These are phyloP conservation scores for Troides oblongomaculatus DNA, from an alignment of 2,888 invertebrate genomes.

Conservation along the genomic window DNA sequence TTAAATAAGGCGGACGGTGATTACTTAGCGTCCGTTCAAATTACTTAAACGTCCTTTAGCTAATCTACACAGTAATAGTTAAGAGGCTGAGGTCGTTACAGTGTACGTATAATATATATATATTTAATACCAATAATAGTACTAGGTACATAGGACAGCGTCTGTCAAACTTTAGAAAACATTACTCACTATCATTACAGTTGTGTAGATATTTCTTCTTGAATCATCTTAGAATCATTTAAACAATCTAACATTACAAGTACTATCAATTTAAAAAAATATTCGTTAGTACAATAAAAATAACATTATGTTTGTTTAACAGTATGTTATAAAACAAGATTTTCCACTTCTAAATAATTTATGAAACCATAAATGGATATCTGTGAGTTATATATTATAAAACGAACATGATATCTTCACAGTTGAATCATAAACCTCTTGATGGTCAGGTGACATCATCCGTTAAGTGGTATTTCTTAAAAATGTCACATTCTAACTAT, in stretches of 20 bases:
- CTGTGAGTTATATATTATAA: slow-evolving; percentile 8
- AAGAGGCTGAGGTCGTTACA: slow-evolving; percentile 28
- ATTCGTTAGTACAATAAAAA: too few species aligned
- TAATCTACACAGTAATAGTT: slow-evolving; percentile 46
- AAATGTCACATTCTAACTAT: not conserved
- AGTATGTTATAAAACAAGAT: not conserved
- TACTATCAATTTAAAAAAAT: too few species aligned
- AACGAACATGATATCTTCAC: not conserved
- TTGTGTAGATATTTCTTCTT: too few species aligned
- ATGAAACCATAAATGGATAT: slow-evolving; percentile 18
- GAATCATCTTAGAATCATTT: too few species aligned
- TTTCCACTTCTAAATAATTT: slow-evolving; percentile 22
- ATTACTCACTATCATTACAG: too few species aligned
- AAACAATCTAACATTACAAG: too few species aligned
- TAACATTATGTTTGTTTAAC: not conserved
- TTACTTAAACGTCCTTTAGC: slow-evolving; percentile 46
- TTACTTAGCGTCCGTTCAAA: slow-evolving; percentile 40
- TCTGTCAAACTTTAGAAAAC: not conserved
- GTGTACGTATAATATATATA: slow-evolving; percentile 9
- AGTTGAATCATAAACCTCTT: slow-evolving; percentile 15
- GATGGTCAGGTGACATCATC: slow-evolving; percentile 12
- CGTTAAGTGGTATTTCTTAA: slow-evolving; percentile 1
- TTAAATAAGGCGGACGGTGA: not conserved
- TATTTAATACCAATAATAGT: not conserved
- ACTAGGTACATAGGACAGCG: not conserved